phyloP scores from a whole-genome alignment of 2,113 vertebrate species.

The Ranitomeya variabilis region DNA sequence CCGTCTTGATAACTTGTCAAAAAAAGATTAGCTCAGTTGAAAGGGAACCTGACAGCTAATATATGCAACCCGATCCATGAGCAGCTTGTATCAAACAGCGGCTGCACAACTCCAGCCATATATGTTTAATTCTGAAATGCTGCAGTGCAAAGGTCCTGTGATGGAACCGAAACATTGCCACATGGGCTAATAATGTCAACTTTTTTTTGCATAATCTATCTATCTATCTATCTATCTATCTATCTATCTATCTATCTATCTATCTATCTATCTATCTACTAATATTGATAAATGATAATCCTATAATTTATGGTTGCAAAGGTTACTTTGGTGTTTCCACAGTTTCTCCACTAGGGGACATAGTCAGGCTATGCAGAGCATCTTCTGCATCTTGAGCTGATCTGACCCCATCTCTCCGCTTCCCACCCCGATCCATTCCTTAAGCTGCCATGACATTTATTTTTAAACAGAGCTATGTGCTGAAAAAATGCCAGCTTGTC shows the following conservation, averaged over 20 bases:
- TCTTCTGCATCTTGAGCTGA: constrained; percentile 15
- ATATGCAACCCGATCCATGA: no score
- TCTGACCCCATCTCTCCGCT: constrained; percentile 26
- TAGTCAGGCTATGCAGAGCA: not conserved
- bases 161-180: no score
- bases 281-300: not conserved
- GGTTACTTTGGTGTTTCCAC: not conserved
- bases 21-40: no score
- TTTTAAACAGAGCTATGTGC: constrained; percentile 45
- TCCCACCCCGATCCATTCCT: constrained; percentile 29
- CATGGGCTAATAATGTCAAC: no score
- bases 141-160: no score
- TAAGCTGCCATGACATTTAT: constrained; percentile 49
- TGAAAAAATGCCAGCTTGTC: constrained; percentile 47
- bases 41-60: no score
- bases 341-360: constrained; percentile 30
- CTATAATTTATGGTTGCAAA: not conserved
- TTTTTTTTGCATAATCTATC: not conserved
- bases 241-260: not conserved
- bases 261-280: not conserved
- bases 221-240: not conserved
- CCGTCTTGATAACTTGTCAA: no score
- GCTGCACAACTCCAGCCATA: no score
- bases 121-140: no score
- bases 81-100: no score